Evolutionary conservation across 2,113 vertebrate genomes (phyloP), one percentile per base, ranked within the genome.

Genomic region (Galemys pyrenaicus): DNA sequence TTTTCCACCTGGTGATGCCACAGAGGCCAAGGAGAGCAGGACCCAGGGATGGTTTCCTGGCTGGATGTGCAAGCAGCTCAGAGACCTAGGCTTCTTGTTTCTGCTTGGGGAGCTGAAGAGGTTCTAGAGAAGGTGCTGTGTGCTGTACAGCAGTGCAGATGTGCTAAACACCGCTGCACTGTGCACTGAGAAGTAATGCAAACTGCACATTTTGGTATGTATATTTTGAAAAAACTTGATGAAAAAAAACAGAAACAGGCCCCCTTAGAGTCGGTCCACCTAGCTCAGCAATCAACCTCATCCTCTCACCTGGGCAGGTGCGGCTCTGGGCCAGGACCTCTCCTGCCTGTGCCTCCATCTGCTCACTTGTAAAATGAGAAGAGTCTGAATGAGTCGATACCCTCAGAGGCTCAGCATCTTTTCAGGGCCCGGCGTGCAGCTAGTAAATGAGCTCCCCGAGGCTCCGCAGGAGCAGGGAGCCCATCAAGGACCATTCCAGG

Each of bases 351-450:
- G 82, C 1, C 3, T 86, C 68, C 56, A 12, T 24, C 44, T 32
- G 28, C 17, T 60, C 51, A 1, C 16, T 81, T 12, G 41, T 46
- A 11, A 60, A 67, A 41, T 4, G 24, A 28, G 32, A 9, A 30
- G 11, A 12, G 1, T 1, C 13, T 32, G 30, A 37, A 3, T 4
- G 9, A 60, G 39, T 19, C 0, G 1, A 20, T 0, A 9, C 17
- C 11, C 9, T 17, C 2, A 13, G 7, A n/a, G 30, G 0, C 54
- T 44, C 20, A 39, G 68, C 22, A 3, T 41, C 24, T 24, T 15
- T 3, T 56, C 3, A 5, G 37, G n/a, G 32, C 15, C 2, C 2
- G 0, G 12, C 0, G 67, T 24, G 9, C 5, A 1, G 13, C n/a
- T 32, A 6, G 7, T 8, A 20, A 32, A 30, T 6, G 16, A 1